Evolutionary conservation across 2,797 vertebrate species (phyloP).

Genomic region (Crax fasciolata): DNA sequence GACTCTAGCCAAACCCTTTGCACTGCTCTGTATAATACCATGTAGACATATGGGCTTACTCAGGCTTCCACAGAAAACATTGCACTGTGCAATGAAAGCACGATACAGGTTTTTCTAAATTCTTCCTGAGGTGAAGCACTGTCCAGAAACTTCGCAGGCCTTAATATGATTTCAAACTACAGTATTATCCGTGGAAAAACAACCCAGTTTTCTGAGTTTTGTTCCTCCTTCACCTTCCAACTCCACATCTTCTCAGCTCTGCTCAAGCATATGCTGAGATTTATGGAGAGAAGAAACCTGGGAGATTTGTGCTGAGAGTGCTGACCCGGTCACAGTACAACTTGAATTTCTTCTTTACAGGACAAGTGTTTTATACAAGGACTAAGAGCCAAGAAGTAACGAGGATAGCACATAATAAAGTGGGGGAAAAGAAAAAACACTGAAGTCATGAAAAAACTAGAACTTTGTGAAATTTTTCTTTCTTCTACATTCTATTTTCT

Average conservation of each 20-base stretch:
- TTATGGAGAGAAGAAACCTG: background rate
- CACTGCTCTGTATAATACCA: background rate
- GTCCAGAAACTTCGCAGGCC: background rate
- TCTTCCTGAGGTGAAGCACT: background rate
- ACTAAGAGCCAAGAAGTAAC: background rate
- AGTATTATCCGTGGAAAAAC: background rate
- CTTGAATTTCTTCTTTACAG: background rate
- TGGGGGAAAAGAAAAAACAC: background rate
- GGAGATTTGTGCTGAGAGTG: background rate
- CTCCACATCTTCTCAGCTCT: background rate
- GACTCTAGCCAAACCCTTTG: background rate
- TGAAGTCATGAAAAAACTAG: background rate
- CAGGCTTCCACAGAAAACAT: background rate
- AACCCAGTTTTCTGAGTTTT: background rate
- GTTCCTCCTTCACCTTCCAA: background rate
- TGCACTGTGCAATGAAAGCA: background rate
- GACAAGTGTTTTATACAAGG: background rate
- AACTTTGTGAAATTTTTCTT: background rate
- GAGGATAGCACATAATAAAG: background rate
- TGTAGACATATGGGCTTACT: fast-evolving
- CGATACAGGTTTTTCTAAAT: background rate
- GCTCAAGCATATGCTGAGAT: background rate
- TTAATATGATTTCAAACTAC: background rate
- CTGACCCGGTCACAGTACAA: background rate
- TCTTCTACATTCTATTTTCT: background rate